These are phyloP conservation scores for Eupristina koningsbergeri DNA, from an alignment of 1,140 invertebrate genomes.

Conservation along the genomic window DNA sequence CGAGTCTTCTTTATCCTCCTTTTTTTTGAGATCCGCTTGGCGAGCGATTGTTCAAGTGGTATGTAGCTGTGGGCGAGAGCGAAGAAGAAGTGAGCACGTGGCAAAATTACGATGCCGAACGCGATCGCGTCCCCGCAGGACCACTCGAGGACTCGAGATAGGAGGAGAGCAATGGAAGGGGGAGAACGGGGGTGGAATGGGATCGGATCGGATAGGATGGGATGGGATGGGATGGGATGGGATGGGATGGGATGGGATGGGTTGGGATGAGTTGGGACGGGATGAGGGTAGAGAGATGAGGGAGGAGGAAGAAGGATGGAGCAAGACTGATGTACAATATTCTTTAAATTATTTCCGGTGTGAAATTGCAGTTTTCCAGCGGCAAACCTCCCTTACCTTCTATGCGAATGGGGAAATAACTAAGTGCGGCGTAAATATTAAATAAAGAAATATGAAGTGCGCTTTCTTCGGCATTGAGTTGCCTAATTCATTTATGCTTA, in stretches of 20 bases:
- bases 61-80: neutral
- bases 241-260: too few species aligned
- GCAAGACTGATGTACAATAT: conserved; percentile 23
- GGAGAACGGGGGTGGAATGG: neutral
- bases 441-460: neutral
- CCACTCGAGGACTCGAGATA: conserved; percentile 18
- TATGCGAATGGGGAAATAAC: neutral
- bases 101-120: conserved; percentile 48
- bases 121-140: conserved; percentile 48
- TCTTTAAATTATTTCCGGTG: conserved; percentile 23
- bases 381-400: neutral
- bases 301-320: neutral
- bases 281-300: neutral
- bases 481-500: neutral
- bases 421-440: neutral
- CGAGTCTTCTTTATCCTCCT: conserved; percentile 34
- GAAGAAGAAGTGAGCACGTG: conserved; percentile 17
- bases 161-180: conserved; percentile 9
- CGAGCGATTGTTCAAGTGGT: conserved; percentile 49
- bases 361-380: neutral
- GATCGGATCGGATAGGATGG: too few species aligned
- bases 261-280: too few species aligned
- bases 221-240: too few species aligned
- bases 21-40: conserved; percentile 52
- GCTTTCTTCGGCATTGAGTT: neutral